phyloP scores from a whole-genome alignment of 2,113 vertebrate genomes.

The Nematolebias whitei region DNA sequence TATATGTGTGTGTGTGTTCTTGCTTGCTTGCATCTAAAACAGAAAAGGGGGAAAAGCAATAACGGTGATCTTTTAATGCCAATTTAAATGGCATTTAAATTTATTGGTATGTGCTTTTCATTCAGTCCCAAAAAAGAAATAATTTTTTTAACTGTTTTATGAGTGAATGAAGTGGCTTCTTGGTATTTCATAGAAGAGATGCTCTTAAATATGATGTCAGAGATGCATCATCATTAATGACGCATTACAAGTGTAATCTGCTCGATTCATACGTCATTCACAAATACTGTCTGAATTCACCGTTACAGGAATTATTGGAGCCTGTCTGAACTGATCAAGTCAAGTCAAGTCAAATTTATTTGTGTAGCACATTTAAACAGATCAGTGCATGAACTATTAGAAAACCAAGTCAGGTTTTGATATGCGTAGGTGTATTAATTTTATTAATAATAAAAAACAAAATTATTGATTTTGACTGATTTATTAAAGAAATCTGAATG shows the following conservation, averaged over 20 bases:
- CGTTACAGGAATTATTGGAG: conserved; percentile 10
- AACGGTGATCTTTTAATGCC: conserved; percentile 23
- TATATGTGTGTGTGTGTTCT: conserved; percentile 14
- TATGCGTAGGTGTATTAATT: not conserved
- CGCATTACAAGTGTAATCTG: conserved; percentile 51
- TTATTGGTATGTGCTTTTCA: conserved; percentile 14
- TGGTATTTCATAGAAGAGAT: conserved; percentile 43
- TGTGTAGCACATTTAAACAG: no score
- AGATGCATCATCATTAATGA: conserved; percentile 51
- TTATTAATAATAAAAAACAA: not conserved
- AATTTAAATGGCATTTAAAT: conserved; percentile 26
- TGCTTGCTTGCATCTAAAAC: not conserved
- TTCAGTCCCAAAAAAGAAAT: conserved; percentile 32
- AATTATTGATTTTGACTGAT: not conserved
- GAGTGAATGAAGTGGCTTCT: conserved; percentile 5
- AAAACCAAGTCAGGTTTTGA: conserved; percentile 2
- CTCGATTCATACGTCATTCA: conserved; percentile 61
- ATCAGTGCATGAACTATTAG: conserved; percentile 2
- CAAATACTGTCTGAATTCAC: conserved; percentile 28
- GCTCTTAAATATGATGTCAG: conserved; percentile 62
- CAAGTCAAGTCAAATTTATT: no score
- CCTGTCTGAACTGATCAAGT: conserved; percentile 7
- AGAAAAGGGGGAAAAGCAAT: not conserved
- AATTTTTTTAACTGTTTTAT: conserved; percentile 33
- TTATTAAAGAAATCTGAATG: no score